Base-by-base conservation (phyloP, 2,113 vertebrate genomes). In the Camelus dromedarius region DNA sequence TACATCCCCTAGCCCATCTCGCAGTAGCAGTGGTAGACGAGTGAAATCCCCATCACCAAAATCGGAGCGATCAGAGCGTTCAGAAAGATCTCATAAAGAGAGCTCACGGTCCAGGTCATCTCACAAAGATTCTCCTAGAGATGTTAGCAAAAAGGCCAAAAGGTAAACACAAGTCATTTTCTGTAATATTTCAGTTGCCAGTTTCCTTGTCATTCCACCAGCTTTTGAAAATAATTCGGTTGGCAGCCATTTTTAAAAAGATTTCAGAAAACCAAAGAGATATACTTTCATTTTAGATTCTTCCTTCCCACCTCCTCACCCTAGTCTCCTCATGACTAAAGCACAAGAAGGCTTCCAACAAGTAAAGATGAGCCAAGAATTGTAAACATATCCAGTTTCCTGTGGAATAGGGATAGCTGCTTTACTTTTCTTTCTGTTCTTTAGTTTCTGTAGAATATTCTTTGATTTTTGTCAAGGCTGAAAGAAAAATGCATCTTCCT, bases 41-140 rank as follows among this genome's bases (percentile, higher is more conserved):
- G 99, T 99, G 10, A 99, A 99, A 30, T 99, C 99, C 0, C 99
- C 99, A 0, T 99, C 99, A 0, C 99, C 99, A 0, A 99, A 99
- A 83, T 99, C 99, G 0, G 99, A 99, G n/a, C 98, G 99, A 32
- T 99, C 99, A 0, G 99, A 99, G 69, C 99, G 99, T 69, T 99
- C 99, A 0, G 99, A 99, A 77, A 98, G 99, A 62, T 99, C 99
- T 28, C 99, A 99, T 98, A 99, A 99, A 98, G 99, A 99, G 98
- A 99, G 99, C 77, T 99, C 99, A 6, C 98, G 98, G 13, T 99
- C 99, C 42, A 99, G 99, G 30, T 99, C 99, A 0, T 98, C 99
- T 46, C 99, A 99, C 96, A 99, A 99, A 99, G 99, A 99, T 81
- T 99, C 99, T 18, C 99, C 99, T 38, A 99, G 99, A 97, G 99